phyloP scores from a whole-genome alignment of 2,888 invertebrate genomes.

The Leptinotarsa peninsularis region DNA sequence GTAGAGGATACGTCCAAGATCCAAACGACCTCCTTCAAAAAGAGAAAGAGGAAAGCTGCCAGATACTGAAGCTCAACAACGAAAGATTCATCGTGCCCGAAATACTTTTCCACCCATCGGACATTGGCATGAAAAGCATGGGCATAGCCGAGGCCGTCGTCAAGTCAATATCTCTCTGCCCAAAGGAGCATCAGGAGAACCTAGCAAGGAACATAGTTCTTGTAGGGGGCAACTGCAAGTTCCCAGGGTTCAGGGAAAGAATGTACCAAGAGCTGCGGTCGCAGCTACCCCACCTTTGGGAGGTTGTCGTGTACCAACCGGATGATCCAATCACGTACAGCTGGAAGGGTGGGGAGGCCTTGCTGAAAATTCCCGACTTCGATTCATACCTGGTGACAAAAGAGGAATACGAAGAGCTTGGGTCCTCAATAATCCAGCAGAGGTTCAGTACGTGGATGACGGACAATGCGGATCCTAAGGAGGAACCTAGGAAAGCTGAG shows the following conservation, averaged over 20 bases:
- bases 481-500: conserved; percentile 38
- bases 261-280: conserved; percentile 83
- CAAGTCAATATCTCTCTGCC: conserved; percentile 80
- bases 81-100: conserved; percentile 97
- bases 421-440: conserved; percentile 74
- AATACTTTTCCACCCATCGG: conserved; percentile 92
- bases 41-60: conserved; percentile 65
- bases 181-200: conserved; percentile 79
- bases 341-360: conserved; percentile 88
- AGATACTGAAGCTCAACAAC: conserved; percentile 88
- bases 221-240: conserved; percentile 83
- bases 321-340: conserved; percentile 83
- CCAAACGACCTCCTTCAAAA: conserved; percentile 49
- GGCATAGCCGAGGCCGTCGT: conserved; percentile 92
- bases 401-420: conserved; percentile 92
- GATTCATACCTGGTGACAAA: conserved; percentile 79
- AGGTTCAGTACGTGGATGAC: conserved; percentile 70
- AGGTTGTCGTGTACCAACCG: conserved; percentile 79
- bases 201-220: conserved; percentile 87
- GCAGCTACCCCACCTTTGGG: conserved; percentile 80
- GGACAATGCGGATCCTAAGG: conserved; percentile 43
- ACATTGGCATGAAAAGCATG: conserved; percentile 91
- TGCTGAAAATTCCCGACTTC: conserved; percentile 81
- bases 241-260: conserved; percentile 87
- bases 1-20: conserved; percentile 74